These are phyloP conservation scores for Sylvietta virens DNA, from an alignment of 2,113 vertebrate genomes.

Conservation along the genomic window DNA sequence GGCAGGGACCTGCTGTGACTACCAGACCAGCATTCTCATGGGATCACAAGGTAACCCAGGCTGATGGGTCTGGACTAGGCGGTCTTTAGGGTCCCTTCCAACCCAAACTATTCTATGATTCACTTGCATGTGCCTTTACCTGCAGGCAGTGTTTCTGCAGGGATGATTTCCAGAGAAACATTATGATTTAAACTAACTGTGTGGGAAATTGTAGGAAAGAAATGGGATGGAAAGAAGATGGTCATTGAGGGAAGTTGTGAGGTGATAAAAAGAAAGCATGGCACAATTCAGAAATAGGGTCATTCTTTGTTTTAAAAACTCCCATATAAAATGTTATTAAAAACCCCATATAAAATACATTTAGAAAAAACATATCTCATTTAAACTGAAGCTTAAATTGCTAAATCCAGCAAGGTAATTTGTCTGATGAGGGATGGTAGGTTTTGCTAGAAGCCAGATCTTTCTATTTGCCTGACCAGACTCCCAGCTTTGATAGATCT, in stretches of 20 bases:
- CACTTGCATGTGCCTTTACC: background rate
- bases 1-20: background rate
- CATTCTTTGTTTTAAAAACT: background rate
- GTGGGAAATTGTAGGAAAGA: background rate
- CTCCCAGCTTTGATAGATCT: fast-evolving
- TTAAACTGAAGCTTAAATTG: background rate
- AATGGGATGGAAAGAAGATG: background rate
- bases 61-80: background rate
- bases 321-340: background rate
- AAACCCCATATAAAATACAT: background rate
- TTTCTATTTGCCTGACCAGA: background rate
- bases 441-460: background rate
- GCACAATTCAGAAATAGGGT: background rate
- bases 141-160: background rate
- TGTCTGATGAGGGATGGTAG: background rate
- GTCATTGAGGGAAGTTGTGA: background rate
- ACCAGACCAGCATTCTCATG: background rate
- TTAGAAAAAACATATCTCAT: background rate
- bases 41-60: background rate
- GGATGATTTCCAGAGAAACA: background rate
- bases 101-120: background rate
- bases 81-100: background rate
- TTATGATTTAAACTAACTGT: background rate
- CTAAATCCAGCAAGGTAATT: background rate
- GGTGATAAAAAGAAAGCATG: background rate